phyloP scores from a whole-genome alignment of 2,113 vertebrate species.

The Hippocampus guttulatus region DNA sequence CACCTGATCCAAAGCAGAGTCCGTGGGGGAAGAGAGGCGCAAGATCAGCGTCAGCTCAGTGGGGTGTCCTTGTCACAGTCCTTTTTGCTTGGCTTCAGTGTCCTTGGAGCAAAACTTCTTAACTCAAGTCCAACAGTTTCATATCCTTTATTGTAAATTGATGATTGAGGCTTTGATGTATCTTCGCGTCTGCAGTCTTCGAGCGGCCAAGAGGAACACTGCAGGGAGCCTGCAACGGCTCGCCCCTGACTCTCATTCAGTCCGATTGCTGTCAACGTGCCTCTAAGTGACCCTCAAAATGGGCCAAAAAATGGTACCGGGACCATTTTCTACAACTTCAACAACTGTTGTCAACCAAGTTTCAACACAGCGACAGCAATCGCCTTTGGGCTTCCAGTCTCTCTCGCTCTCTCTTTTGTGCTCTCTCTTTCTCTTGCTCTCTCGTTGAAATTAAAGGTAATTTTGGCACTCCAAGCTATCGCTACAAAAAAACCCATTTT shows the following conservation, averaged over 20 bases:
- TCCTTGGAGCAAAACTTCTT: slow-evolving; percentile 58
- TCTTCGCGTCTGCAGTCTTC: slow-evolving; percentile 65
- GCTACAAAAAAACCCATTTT: slow-evolving; percentile 40
- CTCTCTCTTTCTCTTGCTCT: slow-evolving; percentile 64
- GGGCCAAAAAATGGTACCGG: neutral
- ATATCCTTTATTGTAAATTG: slow-evolving; percentile 58
- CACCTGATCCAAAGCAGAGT: slow-evolving; percentile 68
- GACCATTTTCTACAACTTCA: neutral
- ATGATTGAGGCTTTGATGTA: slow-evolving; percentile 41
- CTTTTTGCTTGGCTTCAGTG: slow-evolving; percentile 55
- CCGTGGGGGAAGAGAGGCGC: slow-evolving; percentile 56
- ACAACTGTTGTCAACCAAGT: slow-evolving; percentile 36
- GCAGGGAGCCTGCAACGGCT: slow-evolving; percentile 64
- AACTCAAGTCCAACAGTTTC: slow-evolving; percentile 63
- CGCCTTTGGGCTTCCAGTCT: slow-evolving; percentile 78
- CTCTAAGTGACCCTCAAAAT: slow-evolving; percentile 30
- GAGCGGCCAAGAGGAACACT: slow-evolving; percentile 69
- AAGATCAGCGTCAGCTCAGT: slow-evolving; percentile 47
- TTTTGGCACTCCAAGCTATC: slow-evolving; percentile 61
- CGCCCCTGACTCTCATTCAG: slow-evolving; percentile 44
- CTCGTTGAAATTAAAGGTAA: slow-evolving; percentile 38
- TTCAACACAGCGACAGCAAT: slow-evolving; percentile 71
- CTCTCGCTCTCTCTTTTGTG: slow-evolving; percentile 32
- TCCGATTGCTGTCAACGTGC: slow-evolving; percentile 68
- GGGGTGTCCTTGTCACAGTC: slow-evolving; percentile 33